Percentiles rank a stretch among this genome's conserved stretches.
phyloP scores from a whole-genome alignment of 2,888 invertebrate genomes.

The Leucophenga montana region DNA sequence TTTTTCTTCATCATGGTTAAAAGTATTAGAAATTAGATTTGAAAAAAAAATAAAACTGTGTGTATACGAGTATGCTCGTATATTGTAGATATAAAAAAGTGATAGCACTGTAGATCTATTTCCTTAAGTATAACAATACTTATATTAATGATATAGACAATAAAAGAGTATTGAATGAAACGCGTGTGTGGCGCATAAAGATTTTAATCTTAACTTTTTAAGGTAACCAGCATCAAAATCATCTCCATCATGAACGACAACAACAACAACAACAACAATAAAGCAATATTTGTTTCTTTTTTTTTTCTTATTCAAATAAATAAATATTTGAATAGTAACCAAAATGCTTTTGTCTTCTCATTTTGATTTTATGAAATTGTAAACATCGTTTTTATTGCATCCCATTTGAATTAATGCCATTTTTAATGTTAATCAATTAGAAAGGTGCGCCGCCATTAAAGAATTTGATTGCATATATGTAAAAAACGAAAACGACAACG shows the following conservation, averaged over 20 bases:
- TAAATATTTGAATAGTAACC: constrained; percentile 4
- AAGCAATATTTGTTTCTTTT: no score
- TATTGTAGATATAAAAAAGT: no score
- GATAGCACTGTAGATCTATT: no score
- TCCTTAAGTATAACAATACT: no score
- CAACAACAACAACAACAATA: no score
- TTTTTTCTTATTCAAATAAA: no score
- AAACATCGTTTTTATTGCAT: constrained; percentile 34
- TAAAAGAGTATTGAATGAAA: not conserved
- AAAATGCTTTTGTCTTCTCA: not conserved
- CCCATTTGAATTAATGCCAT: constrained; percentile 41
- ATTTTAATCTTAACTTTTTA: constrained; percentile 2
- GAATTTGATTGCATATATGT: constrained; percentile 40
- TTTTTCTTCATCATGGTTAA: not conserved
- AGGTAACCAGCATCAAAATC: not conserved
- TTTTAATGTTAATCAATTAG: constrained; percentile 42
- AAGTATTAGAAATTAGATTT: not conserved
- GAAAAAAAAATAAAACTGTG: no score
- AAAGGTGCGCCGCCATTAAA: constrained; percentile 42
- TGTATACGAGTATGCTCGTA: no score
- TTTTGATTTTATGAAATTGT: constrained; percentile 6
- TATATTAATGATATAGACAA: no score
- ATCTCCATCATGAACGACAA: not conserved
- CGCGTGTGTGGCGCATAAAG: constrained; percentile 11
- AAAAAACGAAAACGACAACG: not conserved